Evolutionary conservation across 2,113 vertebrate species (phyloP).

Genomic region (Neofelis nebulosa): DNA sequence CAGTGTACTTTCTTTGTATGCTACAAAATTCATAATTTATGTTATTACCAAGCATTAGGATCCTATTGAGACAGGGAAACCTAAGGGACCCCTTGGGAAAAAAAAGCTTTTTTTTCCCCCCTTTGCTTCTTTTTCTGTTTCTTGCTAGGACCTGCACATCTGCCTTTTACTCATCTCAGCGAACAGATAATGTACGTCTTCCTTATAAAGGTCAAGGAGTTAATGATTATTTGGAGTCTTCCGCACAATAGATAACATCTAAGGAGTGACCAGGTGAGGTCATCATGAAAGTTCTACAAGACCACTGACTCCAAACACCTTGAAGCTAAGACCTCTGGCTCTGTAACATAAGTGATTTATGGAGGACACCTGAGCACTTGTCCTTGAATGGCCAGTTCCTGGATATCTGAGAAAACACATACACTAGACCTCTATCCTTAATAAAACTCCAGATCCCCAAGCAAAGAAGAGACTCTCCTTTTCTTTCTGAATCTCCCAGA

Average conservation of each 20-base stretch:
- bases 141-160: background rate
- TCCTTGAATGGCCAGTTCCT: background rate
- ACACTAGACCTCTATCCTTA: background rate
- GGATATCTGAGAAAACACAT: background rate
- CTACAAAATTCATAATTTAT: constrained; percentile 30
- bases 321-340: background rate
- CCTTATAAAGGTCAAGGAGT: background rate
- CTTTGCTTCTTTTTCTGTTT: background rate
- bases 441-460: background rate
- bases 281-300: background rate
- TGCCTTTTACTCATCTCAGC: background rate
- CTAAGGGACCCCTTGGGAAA: background rate
- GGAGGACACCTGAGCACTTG: background rate
- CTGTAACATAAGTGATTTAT: background rate
- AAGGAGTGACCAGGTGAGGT: background rate
- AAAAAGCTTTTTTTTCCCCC: background rate
- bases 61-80: background rate
- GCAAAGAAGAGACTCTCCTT: background rate
- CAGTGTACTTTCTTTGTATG: background rate
- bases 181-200: background rate
- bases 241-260: background rate
- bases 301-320: background rate
- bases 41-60: background rate
- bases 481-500: background rate
- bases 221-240: background rate